Base-by-base conservation (phyloP, 2,888 invertebrate genomes). In the Dryomyza anilis region DNA sequence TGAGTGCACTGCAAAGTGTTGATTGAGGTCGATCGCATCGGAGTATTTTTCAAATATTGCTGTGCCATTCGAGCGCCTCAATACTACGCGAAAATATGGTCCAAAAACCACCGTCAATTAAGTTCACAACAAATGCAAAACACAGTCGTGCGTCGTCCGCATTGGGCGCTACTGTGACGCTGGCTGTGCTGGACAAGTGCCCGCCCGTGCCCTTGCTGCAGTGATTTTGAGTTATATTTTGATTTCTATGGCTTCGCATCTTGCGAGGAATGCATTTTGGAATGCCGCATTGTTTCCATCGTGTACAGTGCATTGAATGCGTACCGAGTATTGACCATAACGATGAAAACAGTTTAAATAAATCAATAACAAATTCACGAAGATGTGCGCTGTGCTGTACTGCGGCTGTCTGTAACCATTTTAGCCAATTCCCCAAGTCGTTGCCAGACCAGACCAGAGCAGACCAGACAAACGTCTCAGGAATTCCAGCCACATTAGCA, bases 341-440 rank as follows among this genome's bases (percentile, higher is more conserved):
- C 52, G 60, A 69, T 67, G 69, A 57, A 69, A 70, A 69, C 68
- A 68, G 69, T 68, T 70, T 66, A 69, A 70, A 68, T 67, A 70
- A 71, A 71, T 71, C 68, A 71, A 71, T 71, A 71, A 71, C 69
- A 69, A 70, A 71, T 71, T 69, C 70, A 68, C 62, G 68, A 16
- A 61, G 39, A 27, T 52, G 19, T 39, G 48, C 48, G 16, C 12
- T 7, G 25, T 19, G 19, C 43, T 16, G 43, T 43, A 16, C n/a
- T n/a, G n/a, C n/a, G 14, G 12, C 39, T 67, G 67, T 63, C 69
- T 68, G 65, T 69, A 63, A 65, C 70, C 70, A 71, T 69, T 69
- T 69, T 29, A 68, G 67, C 59, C 48, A 39, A 52, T 61, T 52
- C 52, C n/a, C 25, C 25, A 3, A 39, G 39, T 2, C 39, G 39